phyloP scores from a whole-genome alignment of 1,140 invertebrate species.

The Aplysia californica region DNA sequence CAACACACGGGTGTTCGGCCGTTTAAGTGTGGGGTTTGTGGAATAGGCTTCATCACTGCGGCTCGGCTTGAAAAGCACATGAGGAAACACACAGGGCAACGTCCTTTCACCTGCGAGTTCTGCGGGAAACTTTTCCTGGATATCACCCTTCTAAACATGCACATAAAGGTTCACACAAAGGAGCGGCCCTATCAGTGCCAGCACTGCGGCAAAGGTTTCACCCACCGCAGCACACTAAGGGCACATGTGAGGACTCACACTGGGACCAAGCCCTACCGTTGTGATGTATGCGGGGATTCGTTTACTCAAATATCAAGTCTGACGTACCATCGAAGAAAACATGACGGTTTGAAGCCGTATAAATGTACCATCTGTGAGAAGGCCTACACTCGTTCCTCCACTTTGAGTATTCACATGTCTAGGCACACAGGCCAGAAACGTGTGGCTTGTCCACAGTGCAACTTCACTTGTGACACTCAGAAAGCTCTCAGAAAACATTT shows the following conservation, averaged over 20 bases:
- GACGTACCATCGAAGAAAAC: constrained; percentile 6
- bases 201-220: constrained; percentile 88
- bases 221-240: constrained; percentile 85
- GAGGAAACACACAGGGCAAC: constrained; percentile 31
- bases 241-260: constrained; percentile 71
- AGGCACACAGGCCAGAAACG: constrained; percentile 20
- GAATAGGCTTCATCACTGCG: not conserved
- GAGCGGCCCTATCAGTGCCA: constrained; percentile 94
- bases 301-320: constrained; percentile 9
- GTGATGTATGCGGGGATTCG: constrained; percentile 13
- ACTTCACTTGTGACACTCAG: constrained; percentile 1
- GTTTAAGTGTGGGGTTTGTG: constrained; percentile 37
- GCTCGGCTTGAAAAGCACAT: constrained; percentile 30
- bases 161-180: constrained; percentile 91
- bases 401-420: constrained; percentile 19
- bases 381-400: constrained; percentile 12
- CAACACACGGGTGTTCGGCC: constrained; percentile 27
- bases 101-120: constrained; percentile 31
- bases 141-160: constrained; percentile 79
- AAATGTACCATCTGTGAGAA: constrained; percentile 25
- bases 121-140: constrained; percentile 27
- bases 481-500: constrained; percentile 8
- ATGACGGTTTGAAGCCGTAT: constrained; percentile 24
- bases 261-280: constrained; percentile 20
- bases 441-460: not conserved